Percentiles rank a stretch among this genome's conserved stretches.
phyloP scores from a whole-genome alignment of 1,140 invertebrate genomes.

The Halesus radiatus region DNA sequence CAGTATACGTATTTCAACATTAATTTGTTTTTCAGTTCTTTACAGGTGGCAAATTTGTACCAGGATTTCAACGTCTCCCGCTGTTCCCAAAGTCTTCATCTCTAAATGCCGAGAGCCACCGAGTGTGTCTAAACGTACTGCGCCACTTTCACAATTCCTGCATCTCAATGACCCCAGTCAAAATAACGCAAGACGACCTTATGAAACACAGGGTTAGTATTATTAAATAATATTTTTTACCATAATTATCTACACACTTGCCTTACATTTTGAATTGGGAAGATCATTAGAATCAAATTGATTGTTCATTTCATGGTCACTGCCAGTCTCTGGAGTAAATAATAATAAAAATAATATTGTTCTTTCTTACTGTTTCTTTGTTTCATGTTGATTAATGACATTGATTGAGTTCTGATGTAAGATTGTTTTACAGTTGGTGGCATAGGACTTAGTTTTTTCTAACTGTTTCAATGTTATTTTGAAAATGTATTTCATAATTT shows the following conservation, averaged over 20 bases:
- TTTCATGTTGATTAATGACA: not conserved
- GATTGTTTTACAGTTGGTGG: not conserved
- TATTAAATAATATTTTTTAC: no score
- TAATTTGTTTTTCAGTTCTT: no score
- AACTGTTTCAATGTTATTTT: not conserved
- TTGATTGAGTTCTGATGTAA: not conserved
- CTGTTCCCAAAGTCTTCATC: constrained; percentile 40
- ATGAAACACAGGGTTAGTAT: no score
- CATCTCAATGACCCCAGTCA: constrained; percentile 30
- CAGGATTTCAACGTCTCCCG: constrained; percentile 22
- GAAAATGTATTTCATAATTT: no score
- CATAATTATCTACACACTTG: no score
- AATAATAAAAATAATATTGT: no score
- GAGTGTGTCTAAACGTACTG: constrained; percentile 42
- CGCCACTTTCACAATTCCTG: constrained; percentile 36
- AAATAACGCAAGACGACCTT: constrained; percentile 15
- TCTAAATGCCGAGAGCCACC: constrained; percentile 35
- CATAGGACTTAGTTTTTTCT: not conserved
- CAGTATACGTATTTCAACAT: no score
- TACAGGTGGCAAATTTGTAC: not conserved
- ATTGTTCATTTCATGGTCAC: no score
- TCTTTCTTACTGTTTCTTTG: no score
- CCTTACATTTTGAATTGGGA: no score
- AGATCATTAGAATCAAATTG: no score
- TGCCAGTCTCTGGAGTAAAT: no score